Base-by-base conservation (phyloP, 2,113 vertebrate genomes). In the Paedocypris sp. region DNA sequence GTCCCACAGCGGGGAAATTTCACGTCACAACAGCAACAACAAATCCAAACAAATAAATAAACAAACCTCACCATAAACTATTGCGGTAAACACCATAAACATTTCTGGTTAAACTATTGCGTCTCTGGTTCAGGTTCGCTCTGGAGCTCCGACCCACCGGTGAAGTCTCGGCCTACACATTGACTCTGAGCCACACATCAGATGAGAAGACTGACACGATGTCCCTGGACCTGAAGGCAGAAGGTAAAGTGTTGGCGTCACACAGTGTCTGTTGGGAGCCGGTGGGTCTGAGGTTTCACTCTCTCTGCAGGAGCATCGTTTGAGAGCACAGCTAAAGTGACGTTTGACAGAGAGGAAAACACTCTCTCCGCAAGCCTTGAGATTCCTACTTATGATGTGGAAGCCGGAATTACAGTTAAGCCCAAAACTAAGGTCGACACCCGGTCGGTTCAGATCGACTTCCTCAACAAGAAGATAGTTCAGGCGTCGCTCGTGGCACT, bases 131-230 rank as follows among this genome's bases (percentile, higher is more conserved):
- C 53, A 96, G 93, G 56, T 85, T 87, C 75, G 85, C 82, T 31
- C 38, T 91, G 72, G 88, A 93, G 75, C 73, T 96, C 45, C 78
- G 76, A 11, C 85, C 92, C 4, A 90, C 88, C 1, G 91, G 89
- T 1, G 74, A 88, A 11, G 85, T 93, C 22, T 78, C 83, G 4
- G 88, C 88, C 62, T 97, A 96, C 50, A 87, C 86, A 13, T 87
- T 86, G 67, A 88, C 78, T 10, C 52, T 83, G n/a, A 78, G 62
- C 51, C 90, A 93, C 0, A 73, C 82, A 36, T 83, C 3, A 31
- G 80, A 81, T 32, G 79, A 86, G 52, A 70, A 84, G 57, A 80
- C 90, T 61, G 87, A 95, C 60, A 78, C 68, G 3, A 36, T 95
- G 43, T 87, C 79, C 61, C 72, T 96, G 60, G 66, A 76, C 62